A percentile compares a stretch with the other conserved stretches of the same genome.
phyloP scores from a whole-genome alignment of 1,140 invertebrate species.

The Stegodyphus mimosarum region DNA sequence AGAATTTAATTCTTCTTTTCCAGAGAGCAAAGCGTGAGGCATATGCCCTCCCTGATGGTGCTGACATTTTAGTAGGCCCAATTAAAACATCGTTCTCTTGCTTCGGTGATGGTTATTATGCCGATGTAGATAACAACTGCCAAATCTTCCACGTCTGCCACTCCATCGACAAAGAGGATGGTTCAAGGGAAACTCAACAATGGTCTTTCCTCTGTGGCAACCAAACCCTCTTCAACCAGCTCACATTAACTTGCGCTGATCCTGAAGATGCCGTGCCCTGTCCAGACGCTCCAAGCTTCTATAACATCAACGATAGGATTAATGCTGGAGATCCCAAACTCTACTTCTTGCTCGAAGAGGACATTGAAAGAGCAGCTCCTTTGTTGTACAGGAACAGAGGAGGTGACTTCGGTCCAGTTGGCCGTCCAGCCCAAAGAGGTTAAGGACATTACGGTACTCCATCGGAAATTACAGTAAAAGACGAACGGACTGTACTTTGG shows the following conservation, averaged over 20 bases:
- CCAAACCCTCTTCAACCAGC: conserved; percentile 88
- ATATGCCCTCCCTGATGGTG: conserved; percentile 63
- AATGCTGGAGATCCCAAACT: conserved; percentile 53
- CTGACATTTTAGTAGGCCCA: conserved; percentile 63
- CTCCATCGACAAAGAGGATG: conserved; percentile 76
- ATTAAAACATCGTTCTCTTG: conserved; percentile 65
- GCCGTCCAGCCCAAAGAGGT: no score
- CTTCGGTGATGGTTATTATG: conserved; percentile 67
- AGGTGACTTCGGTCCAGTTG: background rate
- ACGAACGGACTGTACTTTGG: no score
- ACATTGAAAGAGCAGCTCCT: conserved; percentile 50
- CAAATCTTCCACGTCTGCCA: conserved; percentile 68
- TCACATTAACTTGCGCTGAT: conserved; percentile 68
- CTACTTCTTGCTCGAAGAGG: conserved; percentile 58
- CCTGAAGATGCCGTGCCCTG: conserved; percentile 65
- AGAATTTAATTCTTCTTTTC: background rate
- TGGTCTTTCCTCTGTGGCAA: conserved; percentile 89
- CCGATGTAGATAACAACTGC: conserved; percentile 68
- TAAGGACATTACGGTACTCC: no score
- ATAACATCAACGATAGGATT: conserved; percentile 63
- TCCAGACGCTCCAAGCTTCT: conserved; percentile 65
- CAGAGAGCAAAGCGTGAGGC: conserved; percentile 56
- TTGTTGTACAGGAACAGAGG: conserved; percentile 35
- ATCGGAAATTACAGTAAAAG: no score
- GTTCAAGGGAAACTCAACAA: conserved; percentile 63